A percentile compares a stretch with the other conserved stretches of the same genome.
These are phyloP conservation scores for Hafferia zeledoni DNA, from an alignment of 2,797 vertebrate species.

Conservation along the genomic window DNA sequence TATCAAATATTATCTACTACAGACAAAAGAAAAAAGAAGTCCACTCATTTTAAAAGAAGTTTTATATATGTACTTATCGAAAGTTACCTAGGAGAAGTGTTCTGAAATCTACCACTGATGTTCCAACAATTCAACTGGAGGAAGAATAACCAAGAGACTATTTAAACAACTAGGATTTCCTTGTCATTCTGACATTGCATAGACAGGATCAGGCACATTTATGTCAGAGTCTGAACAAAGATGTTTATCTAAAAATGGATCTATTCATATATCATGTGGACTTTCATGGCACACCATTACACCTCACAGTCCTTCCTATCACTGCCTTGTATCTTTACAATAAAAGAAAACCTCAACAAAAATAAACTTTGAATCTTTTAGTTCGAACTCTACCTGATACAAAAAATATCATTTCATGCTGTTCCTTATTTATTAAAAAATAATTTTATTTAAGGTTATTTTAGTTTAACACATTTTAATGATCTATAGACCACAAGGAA, in stretches of 20 bases:
- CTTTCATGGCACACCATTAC: not conserved
- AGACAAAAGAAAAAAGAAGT: not conserved
- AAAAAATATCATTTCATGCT: not conserved
- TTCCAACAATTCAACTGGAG: not conserved
- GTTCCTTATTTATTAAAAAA: not conserved
- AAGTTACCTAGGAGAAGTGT: not conserved
- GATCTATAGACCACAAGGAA: not conserved
- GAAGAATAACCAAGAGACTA: not conserved
- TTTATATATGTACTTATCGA: accelerated
- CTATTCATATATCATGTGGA: not conserved
- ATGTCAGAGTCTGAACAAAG: not conserved
- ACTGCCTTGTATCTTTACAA: not conserved
- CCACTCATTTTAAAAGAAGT: not conserved
- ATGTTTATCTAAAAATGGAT: not conserved
- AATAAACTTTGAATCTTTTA: not conserved
- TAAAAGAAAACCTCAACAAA: not conserved
- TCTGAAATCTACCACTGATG: not conserved
- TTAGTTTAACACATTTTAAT: not conserved
- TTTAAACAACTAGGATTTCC: not conserved
- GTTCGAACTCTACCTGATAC: not conserved
- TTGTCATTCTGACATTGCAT: not conserved
- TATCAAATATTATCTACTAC: not conserved
- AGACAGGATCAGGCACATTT: not conserved
- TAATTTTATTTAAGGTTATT: not conserved
- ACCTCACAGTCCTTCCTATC: not conserved